Conservation (phyloP, 2,797 vertebrate genomes). For the Enteromius afrohamiltoni region DNA sequence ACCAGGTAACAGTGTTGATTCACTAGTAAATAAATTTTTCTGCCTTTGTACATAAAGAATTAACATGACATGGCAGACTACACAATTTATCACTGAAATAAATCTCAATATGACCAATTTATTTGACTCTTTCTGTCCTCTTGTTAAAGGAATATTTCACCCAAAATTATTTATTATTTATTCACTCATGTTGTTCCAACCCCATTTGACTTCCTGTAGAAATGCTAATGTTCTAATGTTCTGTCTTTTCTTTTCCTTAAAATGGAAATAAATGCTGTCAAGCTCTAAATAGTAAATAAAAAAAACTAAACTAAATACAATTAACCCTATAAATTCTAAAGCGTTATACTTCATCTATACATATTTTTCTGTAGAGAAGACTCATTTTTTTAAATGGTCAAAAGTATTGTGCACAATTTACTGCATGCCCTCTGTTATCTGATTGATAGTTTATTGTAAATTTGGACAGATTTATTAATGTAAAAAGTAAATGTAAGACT, state of each 20-base stretch:
- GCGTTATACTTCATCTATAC: background rate
- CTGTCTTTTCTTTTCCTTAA: background rate
- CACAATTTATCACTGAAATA: constrained; percentile 14
- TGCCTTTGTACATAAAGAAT: constrained; percentile 17
- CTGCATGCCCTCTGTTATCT: background rate
- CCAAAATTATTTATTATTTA: background rate
- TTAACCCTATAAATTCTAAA: background rate
- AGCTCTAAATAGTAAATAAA: background rate
- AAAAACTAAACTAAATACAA: background rate
- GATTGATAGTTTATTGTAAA: background rate
- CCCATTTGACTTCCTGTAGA: background rate
- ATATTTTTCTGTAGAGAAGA: background rate
- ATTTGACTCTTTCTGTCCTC: background rate
- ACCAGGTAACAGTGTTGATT: constrained; percentile 66
- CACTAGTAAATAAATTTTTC: constrained; percentile 12
- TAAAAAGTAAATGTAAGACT: background rate
- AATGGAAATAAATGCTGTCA: background rate
- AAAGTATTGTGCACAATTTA: background rate
- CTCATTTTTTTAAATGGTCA: background rate
- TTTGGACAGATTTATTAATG: background rate
- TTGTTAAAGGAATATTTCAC: background rate
- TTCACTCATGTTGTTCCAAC: background rate
- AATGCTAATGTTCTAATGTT: background rate
- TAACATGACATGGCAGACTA: constrained; percentile 63
- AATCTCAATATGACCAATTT: background rate